Conservation (phyloP, 2,797 vertebrate genomes). For the Anabacerthia variegaticeps region DNA sequence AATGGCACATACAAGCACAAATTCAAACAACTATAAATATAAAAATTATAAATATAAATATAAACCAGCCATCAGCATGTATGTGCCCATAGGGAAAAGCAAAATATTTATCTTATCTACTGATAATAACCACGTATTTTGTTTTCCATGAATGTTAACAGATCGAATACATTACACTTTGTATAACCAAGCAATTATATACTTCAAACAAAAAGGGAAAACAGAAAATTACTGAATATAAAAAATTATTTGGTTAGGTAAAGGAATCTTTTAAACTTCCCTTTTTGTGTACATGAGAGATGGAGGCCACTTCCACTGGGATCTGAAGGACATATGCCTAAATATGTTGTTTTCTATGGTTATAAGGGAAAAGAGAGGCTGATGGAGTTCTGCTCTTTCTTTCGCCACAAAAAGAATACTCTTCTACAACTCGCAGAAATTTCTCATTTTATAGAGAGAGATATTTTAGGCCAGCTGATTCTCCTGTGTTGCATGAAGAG, state of each 20-base stretch:
- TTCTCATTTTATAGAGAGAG: neutral
- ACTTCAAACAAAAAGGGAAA: neutral
- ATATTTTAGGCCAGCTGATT: neutral
- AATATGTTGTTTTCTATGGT: neutral
- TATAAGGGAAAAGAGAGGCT: neutral
- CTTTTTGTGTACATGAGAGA: neutral
- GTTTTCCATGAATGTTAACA: neutral
- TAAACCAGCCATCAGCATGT: neutral
- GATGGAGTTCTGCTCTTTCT: neutral
- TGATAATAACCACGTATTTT: neutral
- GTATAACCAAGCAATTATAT: neutral
- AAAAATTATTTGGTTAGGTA: neutral
- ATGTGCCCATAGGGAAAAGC: neutral
- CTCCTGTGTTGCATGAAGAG: neutral
- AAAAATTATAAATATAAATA: neutral
- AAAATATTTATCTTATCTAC: neutral
- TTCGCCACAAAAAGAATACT: neutral
- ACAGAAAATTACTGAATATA: neutral
- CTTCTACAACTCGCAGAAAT: neutral
- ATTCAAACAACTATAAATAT: neutral
- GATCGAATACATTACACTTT: neutral
- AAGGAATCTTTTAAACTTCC: neutral
- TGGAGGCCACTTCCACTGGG: neutral
- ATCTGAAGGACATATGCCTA: neutral
- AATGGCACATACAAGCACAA: neutral